Evolutionary conservation across 2,797 vertebrate genomes (phyloP).

Genomic region (Fringilla coelebs): DNA sequence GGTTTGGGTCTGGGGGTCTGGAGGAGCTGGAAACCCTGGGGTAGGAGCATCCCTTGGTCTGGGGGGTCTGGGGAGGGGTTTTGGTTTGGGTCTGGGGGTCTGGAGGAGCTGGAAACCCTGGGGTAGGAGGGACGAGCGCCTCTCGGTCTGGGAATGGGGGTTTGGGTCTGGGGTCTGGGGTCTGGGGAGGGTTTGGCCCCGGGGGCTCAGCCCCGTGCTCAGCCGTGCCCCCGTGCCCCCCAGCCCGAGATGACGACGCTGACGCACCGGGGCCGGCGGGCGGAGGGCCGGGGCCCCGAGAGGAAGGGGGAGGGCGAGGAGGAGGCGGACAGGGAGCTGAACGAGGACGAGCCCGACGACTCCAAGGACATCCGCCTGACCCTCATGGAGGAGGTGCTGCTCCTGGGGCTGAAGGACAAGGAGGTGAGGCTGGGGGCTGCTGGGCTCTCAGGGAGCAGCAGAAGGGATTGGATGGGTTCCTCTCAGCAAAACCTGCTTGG

Average conservation of each 20-base stretch:
- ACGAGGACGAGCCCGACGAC: constrained; percentile 58
- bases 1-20: no score
- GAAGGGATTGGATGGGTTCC: not conserved
- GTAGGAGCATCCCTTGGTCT: no score
- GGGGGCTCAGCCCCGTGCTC: no score
- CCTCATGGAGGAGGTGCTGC: constrained; percentile 86
- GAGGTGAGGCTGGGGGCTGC: constrained; percentile 79
- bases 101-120: no score
- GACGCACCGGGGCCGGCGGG: constrained; percentile 71
- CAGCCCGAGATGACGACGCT: constrained; percentile 72
- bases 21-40: no score
- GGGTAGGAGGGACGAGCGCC: no score
- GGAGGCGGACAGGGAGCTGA: constrained; percentile 25
- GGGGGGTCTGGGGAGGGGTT: no score
- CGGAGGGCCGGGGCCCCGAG: constrained; percentile 57
- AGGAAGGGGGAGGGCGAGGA: constrained; percentile 61
- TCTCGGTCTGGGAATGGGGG: no score
- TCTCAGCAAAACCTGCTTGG: not conserved
- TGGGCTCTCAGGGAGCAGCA: fast-evolving
- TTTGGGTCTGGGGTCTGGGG: no score
- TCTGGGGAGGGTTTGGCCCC: no score
- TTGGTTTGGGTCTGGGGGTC: no score
- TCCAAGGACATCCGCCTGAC: constrained; percentile 82
- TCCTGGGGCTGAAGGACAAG: constrained; percentile 85
- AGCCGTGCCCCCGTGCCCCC: not conserved